Evolutionary conservation across 2,888 invertebrate genomes (phyloP).

Genomic region (Hybos culiciformis): DNA sequence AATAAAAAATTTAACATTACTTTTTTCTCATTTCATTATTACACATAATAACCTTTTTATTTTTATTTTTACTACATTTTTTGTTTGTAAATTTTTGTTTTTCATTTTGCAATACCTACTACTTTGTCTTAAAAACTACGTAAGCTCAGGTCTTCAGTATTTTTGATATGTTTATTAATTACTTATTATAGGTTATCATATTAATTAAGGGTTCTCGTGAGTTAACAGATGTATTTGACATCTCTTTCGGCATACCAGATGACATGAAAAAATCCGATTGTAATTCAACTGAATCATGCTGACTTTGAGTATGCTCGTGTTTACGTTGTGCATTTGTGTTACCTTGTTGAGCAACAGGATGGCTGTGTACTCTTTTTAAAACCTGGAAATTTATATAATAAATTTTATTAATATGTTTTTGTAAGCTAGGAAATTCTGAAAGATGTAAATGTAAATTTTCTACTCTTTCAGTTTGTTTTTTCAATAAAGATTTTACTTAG

Average conservation of each 20-base stretch:
- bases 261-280: slow-evolving; percentile 30
- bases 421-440: too few relatives aligned
- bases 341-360: slow-evolving; percentile 41
- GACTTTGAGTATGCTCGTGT: slow-evolving; percentile 48
- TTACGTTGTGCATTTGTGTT: slow-evolving; percentile 30
- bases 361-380: slow-evolving; percentile 58
- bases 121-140: too few relatives aligned
- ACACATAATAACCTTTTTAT: too few relatives aligned
- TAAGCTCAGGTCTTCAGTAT: too few relatives aligned
- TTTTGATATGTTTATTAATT: too few relatives aligned
- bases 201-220: slow-evolving; percentile 51
- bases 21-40: too few relatives aligned
- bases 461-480: background rate
- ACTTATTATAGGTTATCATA: too few relatives aligned
- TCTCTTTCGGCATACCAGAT: slow-evolving; percentile 25
- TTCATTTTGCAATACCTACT: too few relatives aligned
- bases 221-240: slow-evolving; percentile 32
- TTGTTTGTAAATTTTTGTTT: too few relatives aligned
- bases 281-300: slow-evolving; percentile 43
- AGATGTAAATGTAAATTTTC: too few relatives aligned
- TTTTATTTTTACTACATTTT: too few relatives aligned
- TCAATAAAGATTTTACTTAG: background rate
- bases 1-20: too few relatives aligned
- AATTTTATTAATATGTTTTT: background rate
- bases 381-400: slow-evolving; percentile 23